These are phyloP conservation scores for Myotis lucifugus DNA, from an alignment of 2,113 vertebrate species.

Conservation along the genomic window DNA sequence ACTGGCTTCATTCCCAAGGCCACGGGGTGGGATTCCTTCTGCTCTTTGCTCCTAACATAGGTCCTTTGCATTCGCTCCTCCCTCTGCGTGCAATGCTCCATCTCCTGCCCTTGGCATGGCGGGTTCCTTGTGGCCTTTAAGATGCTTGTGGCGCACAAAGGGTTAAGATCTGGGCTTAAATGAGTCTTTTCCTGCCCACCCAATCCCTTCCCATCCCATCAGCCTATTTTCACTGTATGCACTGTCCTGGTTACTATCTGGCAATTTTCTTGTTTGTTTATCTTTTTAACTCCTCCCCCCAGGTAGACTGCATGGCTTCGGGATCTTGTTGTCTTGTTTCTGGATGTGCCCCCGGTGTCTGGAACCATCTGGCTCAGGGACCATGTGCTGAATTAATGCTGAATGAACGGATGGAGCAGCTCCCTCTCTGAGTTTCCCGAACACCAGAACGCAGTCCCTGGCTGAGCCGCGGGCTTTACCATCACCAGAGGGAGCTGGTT, in stretches of 20 bases:
- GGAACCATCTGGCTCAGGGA: not conserved
- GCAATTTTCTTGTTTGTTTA: not conserved
- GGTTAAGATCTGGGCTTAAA: not conserved
- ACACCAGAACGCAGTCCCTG: not conserved
- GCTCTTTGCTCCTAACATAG: not conserved
- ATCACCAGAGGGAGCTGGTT: not conserved
- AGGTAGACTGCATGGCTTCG: not conserved
- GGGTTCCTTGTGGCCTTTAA: not conserved
- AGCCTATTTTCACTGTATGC: too few relatives aligned
- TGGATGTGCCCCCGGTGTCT: not conserved
- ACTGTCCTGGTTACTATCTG: not conserved
- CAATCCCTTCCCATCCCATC: not conserved
- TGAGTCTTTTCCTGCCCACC: not conserved
- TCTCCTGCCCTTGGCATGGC: accelerated
- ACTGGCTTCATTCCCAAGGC: accelerated
- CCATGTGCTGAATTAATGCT: not conserved
- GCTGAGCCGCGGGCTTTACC: too few relatives aligned
- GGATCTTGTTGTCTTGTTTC: not conserved
- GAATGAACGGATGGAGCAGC: not conserved
- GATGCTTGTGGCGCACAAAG: too few relatives aligned
- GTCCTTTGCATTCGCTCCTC: not conserved
- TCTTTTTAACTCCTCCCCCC: not conserved
- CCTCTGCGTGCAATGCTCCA: not conserved
- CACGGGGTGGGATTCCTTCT: accelerated
- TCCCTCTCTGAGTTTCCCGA: not conserved